Evolutionary conservation across 1,140 invertebrate species (phyloP).

Genomic region (Chionoecetes opilio): DNA sequence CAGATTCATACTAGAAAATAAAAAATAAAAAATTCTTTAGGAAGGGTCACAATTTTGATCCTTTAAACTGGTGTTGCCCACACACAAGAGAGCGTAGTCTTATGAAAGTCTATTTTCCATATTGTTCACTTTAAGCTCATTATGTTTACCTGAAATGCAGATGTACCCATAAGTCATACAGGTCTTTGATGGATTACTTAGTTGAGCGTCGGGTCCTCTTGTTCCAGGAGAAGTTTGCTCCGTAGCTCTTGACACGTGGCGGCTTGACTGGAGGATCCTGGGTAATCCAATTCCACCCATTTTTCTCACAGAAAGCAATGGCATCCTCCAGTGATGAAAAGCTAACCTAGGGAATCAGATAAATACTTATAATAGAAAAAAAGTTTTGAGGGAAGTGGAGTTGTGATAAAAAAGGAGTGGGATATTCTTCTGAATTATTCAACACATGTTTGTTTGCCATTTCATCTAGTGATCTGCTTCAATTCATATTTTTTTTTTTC

Average conservation of each 20-base stretch:
- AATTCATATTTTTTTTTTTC: too few relatives aligned
- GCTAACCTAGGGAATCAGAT: slow-evolving; percentile 89
- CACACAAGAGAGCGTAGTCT: background rate
- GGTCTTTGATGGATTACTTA: slow-evolving; percentile 89
- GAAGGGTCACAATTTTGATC: too few relatives aligned
- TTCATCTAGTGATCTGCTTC: too few relatives aligned
- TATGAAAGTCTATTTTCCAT: background rate
- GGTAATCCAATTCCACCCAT: slow-evolving; percentile 92
- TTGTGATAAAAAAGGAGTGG: too few relatives aligned
- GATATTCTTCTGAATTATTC: too few relatives aligned
- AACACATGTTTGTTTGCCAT: too few relatives aligned
- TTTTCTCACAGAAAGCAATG: slow-evolving; percentile 96
- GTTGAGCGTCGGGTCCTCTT: slow-evolving; percentile 96
- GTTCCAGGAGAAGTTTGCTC: slow-evolving; percentile 95
- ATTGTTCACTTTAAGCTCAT: background rate
- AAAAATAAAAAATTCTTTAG: too few relatives aligned
- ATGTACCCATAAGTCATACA: background rate
- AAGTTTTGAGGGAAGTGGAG: too few relatives aligned
- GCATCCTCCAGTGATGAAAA: slow-evolving; percentile 94
- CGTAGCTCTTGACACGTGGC: slow-evolving; percentile 86
- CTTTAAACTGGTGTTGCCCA: background rate
- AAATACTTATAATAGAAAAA: too few relatives aligned
- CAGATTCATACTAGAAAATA: too few relatives aligned
- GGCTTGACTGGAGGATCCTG: slow-evolving; percentile 84
- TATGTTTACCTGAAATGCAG: background rate